Base-by-base conservation (phyloP, 2,113 vertebrate species). In the Gavialis gangeticus region DNA sequence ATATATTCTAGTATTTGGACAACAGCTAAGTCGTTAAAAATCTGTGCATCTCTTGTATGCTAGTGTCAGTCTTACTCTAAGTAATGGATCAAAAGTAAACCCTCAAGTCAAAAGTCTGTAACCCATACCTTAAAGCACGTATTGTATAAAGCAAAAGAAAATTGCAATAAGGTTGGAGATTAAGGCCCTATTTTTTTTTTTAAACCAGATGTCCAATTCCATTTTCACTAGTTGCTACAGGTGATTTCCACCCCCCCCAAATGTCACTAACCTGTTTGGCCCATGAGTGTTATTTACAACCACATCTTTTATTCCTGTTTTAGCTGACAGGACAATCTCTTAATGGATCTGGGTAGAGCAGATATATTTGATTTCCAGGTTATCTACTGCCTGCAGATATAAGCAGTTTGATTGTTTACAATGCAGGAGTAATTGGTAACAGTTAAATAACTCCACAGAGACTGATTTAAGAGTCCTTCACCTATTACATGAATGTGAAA, bases 361-460 rank as follows among this genome's bases (percentile, higher is more conserved):
- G 94, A 98, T 98, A 89, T 95, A 97, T 97, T 97, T 98, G 96
- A 98, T 97, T 97, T 97, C 95, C 91, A 96, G 94, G 97, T 97
- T 97, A 97, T 97, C 98, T 97, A 96, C 91, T 95, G 97, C 97
- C 96, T 98, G 95, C 97, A 97, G 97, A 96, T 96, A 97, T 85
- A 97, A 96, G 90, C 81, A 84, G 92, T 97, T 94, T 88, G 94
- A 97, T 96, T 97, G 95, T 97, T 97, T 97, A 98, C 96, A 93
- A 96, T 92, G 87, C 93, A 95, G 94, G 30, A 93, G 93, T 97
- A 97, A 97, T 97, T 97, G 95, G 92, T 95, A 95, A 89, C 93
- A 0, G 4, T 95, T 97, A 97, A 96, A 97, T 97, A 97, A 97
- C 95, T 97, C 89, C 94, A 78, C 27, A 94, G 88, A 95, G 92